These are phyloP conservation scores for Camponotus pennsylvanicus DNA, from an alignment of 1,140 invertebrate genomes.

Conservation along the genomic window DNA sequence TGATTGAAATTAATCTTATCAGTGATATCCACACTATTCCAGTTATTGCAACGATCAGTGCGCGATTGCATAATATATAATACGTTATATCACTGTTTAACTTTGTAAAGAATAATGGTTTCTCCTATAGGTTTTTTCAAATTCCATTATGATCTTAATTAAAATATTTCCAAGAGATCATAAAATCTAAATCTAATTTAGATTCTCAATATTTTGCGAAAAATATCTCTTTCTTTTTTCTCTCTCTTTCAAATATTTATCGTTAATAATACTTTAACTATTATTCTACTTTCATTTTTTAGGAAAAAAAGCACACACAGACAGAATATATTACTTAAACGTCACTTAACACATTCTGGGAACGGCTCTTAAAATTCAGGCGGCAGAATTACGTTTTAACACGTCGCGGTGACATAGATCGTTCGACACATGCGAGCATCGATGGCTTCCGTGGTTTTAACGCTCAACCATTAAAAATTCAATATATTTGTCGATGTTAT, in stretches of 20 bases:
- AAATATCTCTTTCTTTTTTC: not conserved
- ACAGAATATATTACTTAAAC: not conserved
- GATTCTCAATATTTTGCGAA: not conserved
- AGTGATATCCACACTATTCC: not conserved
- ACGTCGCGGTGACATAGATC: not conserved
- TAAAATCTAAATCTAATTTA: not conserved
- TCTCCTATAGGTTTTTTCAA: not conserved
- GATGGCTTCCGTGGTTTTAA: conserved; percentile 16
- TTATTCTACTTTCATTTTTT: not conserved
- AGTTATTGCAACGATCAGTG: conserved; percentile 12
- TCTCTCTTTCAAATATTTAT: not conserved
- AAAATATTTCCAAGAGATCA: not conserved
- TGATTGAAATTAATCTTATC: conserved; percentile 40
- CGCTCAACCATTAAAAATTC: conserved; percentile 46
- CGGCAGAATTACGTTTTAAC: not conserved
- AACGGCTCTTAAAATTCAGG: conserved; percentile 1
- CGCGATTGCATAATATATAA: conserved; percentile 23
- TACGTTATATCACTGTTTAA: not conserved
- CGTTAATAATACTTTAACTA: not conserved
- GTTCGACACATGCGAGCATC: not conserved
- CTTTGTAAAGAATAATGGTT: not conserved
- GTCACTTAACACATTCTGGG: conserved; percentile 7
- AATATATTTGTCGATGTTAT: conserved; percentile 55
- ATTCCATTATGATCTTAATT: not conserved
- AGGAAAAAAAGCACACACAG: not conserved